Percentiles rank a stretch among this genome's conserved stretches.
Evolutionary conservation across 2,113 vertebrate genomes (phyloP).

Genomic region (Azemiops feae): DNA sequence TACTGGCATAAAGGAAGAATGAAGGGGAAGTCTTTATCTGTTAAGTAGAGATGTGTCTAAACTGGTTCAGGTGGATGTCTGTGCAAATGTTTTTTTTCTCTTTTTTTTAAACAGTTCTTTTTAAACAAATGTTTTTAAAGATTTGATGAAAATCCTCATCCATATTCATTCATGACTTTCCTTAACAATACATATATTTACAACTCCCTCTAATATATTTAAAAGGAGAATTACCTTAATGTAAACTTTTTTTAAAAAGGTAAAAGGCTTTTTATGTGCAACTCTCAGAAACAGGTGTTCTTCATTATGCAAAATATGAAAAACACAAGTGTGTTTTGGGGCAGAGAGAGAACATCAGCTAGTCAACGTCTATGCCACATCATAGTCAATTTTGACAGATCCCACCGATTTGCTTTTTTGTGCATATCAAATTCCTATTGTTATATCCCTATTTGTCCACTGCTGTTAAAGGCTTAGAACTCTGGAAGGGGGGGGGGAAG

Average conservation of each 20-base stretch:
- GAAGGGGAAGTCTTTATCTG: background rate
- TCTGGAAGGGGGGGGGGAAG: background rate
- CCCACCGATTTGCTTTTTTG: background rate
- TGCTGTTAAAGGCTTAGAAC: background rate
- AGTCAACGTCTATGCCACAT: background rate
- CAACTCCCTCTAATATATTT: background rate
- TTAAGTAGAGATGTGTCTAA: background rate
- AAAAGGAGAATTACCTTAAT: background rate
- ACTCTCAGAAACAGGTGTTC: background rate
- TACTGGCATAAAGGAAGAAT: background rate
- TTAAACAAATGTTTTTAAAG: background rate
- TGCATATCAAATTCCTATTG: background rate
- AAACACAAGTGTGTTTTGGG: background rate
- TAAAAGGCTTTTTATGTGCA: background rate
- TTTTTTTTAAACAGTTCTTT: background rate
- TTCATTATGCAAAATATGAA: background rate
- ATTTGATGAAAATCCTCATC: background rate
- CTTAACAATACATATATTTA: background rate
- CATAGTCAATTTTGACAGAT: background rate
- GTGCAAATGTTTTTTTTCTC: background rate
- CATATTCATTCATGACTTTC: background rate
- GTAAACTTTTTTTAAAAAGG: background rate
- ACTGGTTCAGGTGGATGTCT: background rate
- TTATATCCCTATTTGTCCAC: background rate
- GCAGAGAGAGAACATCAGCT: background rate